phyloP scores from a whole-genome alignment of 2,113 vertebrate species.

The Malaclemys terrapin region DNA sequence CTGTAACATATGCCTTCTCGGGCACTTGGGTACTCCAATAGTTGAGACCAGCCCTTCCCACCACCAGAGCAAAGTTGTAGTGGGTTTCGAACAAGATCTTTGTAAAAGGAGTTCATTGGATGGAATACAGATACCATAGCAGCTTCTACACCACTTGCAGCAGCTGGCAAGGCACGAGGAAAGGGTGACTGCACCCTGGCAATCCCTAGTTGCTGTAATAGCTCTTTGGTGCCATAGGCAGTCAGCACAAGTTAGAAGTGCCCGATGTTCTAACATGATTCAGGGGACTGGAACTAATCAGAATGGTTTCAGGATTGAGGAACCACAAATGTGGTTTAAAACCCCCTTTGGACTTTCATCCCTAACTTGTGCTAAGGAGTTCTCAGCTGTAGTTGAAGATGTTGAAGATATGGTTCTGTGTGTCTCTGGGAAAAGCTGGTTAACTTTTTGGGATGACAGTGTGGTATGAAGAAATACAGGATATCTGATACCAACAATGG shows the following conservation, averaged over 20 bases:
- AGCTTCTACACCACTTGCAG: background rate
- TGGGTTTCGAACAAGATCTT: background rate
- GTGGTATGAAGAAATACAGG: background rate
- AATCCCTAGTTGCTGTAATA: slow-evolving; percentile 49
- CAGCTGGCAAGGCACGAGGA: background rate
- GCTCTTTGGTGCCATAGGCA: slow-evolving; percentile 8
- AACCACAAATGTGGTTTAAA: slow-evolving; percentile 50
- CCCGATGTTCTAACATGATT: slow-evolving; percentile 47
- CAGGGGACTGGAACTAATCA: slow-evolving; percentile 6
- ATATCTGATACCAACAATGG: background rate
- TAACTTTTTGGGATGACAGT: background rate
- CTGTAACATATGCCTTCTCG: background rate
- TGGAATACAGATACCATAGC: background rate
- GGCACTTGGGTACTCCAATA: background rate
- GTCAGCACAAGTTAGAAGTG: background rate
- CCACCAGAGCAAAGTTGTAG: background rate
- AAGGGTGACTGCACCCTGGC: slow-evolving; percentile 44
- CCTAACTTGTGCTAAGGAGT: slow-evolving; percentile 18
- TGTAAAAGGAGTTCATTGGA: background rate
- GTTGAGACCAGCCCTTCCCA: background rate
- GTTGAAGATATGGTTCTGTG: background rate
- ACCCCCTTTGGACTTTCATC: background rate
- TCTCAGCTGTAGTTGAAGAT: background rate
- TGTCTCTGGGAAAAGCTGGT: background rate
- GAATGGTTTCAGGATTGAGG: slow-evolving; percentile 35